Evolutionary conservation across 2,888 invertebrate species (phyloP).

Genomic region (Folsomia candida): DNA sequence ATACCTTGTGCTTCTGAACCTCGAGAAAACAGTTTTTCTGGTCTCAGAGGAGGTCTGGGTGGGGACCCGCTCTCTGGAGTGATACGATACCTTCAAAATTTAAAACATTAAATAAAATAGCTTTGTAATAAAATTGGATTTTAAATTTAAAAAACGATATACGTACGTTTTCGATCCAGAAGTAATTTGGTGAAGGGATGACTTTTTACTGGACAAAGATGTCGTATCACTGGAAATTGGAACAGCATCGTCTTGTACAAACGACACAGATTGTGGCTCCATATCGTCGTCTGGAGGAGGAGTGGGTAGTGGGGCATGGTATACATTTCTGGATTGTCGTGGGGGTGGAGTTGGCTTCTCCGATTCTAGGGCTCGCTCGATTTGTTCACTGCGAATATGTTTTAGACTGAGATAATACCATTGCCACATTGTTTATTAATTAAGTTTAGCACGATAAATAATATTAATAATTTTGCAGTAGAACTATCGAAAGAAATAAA

Average conservation of each 20-base stretch:
- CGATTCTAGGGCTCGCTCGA: constrained; percentile 32
- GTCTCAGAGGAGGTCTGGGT: constrained; percentile 62
- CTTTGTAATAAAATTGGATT: no score
- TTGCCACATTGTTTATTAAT: not conserved
- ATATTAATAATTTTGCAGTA: no score
- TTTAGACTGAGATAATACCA: constrained; percentile 1
- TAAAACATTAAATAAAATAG: no score
- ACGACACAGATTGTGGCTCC: constrained; percentile 91
- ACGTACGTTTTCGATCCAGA: constrained; percentile 82
- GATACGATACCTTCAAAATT: constrained; percentile 81
- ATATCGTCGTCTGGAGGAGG: constrained; percentile 79
- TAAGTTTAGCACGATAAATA: no score
- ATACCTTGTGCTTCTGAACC: constrained; percentile 24
- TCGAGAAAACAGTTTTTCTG: constrained; percentile 59
- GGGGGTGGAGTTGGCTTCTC: constrained; percentile 48
- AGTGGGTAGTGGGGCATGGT: constrained; percentile 64
- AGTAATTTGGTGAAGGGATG: constrained; percentile 64
- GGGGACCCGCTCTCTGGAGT: constrained; percentile 51
- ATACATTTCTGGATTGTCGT: constrained; percentile 50
- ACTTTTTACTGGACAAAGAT: constrained; percentile 45
- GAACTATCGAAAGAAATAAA: no score
- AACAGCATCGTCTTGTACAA: constrained; percentile 54
- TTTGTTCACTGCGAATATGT: constrained; percentile 25
- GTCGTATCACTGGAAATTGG: constrained; percentile 43
- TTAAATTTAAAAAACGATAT: no score